Evolutionary conservation across 2,113 vertebrate species (phyloP).

Genomic region (Lota lota): DNA sequence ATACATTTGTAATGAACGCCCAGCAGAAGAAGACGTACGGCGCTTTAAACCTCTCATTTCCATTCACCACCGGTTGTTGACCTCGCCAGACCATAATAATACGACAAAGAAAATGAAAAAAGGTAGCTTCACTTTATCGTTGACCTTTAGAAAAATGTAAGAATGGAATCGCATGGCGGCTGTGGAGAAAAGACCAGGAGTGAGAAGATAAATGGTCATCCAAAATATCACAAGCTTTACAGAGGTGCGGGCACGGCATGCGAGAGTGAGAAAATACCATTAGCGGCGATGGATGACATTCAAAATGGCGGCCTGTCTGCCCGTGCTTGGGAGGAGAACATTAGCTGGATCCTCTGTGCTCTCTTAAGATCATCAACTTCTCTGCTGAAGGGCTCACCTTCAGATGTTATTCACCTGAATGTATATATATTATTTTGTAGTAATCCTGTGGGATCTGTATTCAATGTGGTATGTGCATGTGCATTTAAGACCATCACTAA

Average conservation of each 20-base stretch:
- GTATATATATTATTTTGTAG: too few relatives aligned
- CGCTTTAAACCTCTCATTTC: not conserved
- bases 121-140: not conserved
- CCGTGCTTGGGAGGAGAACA: not conserved
- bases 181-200: not conserved
- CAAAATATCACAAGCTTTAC: not conserved
- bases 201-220: not conserved
- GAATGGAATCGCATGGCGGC: not conserved
- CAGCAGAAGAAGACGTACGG: not conserved
- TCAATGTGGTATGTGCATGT: not conserved
- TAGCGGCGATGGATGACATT: conserved; percentile 5
- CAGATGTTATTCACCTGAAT: not conserved
- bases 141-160: conserved; percentile 6
- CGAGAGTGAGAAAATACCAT: conserved; percentile 3
- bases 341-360: not conserved
- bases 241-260: not conserved
- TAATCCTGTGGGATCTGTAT: too few relatives aligned
- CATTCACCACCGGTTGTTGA: not conserved
- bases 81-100: not conserved
- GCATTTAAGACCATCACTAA: not conserved
- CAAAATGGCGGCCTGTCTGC: not conserved
- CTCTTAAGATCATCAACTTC: conserved; percentile 12
- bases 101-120: not conserved
- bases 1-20: not conserved
- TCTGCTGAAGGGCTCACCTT: not conserved